Conservation (phyloP, 2,888 invertebrate species). For the Iselma pallidipennis region DNA sequence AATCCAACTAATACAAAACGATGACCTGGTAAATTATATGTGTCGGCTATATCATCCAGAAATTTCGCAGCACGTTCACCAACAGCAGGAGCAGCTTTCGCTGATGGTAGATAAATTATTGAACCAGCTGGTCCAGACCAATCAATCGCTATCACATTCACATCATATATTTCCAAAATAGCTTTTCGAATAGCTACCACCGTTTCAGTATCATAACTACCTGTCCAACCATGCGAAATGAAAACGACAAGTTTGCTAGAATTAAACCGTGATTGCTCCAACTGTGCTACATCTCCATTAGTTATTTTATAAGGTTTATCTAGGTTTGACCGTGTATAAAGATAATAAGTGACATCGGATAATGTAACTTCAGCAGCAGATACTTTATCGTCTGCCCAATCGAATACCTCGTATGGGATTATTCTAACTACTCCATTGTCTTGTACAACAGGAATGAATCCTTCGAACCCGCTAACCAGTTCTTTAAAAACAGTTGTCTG, state of each 20-base stretch:
- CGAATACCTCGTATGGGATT: no score
- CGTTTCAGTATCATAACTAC: constrained; percentile 36
- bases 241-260: constrained; percentile 36
- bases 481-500: no score
- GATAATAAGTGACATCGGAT: constrained; percentile 35
- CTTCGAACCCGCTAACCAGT: no score
- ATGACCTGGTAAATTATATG: constrained; percentile 28
- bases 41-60: constrained; percentile 33
- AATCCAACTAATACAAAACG: constrained; percentile 38
- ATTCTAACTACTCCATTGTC: no score
- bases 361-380: no score
- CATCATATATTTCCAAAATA: constrained; percentile 34
- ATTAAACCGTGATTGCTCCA: constrained; percentile 29
- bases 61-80: constrained; percentile 39
- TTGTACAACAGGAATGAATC: no score
- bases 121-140: constrained; percentile 41
- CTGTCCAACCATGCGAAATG: constrained; percentile 49
- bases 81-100: constrained; percentile 30
- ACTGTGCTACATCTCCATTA: background rate
- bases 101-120: constrained; percentile 31
- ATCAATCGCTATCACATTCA: constrained; percentile 48
- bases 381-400: no score
- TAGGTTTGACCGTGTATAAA: constrained; percentile 33
- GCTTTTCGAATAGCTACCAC: constrained; percentile 34
- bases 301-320: constrained; percentile 11